Conservation (phyloP, 2,888 invertebrate genomes). For the Mycalesis mineus region DNA sequence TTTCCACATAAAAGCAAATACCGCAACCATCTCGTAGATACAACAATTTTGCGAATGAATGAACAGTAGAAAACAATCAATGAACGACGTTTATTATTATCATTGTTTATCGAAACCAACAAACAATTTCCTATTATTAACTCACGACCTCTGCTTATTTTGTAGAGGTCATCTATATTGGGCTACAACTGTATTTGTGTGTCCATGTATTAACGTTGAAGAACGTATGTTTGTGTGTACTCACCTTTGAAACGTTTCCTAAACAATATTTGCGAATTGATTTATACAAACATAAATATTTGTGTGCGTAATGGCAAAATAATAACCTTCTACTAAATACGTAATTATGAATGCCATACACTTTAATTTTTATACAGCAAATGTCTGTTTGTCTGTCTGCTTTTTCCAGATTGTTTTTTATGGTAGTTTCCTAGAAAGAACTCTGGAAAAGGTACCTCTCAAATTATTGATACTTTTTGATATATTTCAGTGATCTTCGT, state of each 20-base stretch:
- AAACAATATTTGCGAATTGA: not conserved
- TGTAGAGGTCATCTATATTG: not conserved
- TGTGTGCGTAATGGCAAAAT: no score
- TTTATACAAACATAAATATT: not conserved
- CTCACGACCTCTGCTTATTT: not conserved
- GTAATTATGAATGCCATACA: no score
- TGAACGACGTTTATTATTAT: not conserved
- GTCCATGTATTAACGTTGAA: not conserved
- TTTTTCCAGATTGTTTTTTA: no score
- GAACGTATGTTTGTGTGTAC: not conserved
- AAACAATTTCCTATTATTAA: slow-evolving; percentile 3
- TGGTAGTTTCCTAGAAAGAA: no score
- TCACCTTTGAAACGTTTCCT: not conserved
- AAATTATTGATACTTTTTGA: not conserved
- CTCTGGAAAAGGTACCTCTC: no score
- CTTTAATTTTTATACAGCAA: no score
- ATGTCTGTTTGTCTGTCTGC: no score
- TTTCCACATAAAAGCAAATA: not conserved
- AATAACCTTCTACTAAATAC: no score
- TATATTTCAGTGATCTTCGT: slow-evolving; percentile 83
- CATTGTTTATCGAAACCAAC: not conserved
- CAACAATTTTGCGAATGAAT: not conserved
- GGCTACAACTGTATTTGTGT: not conserved
- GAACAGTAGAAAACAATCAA: not conserved
- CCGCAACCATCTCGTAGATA: not conserved